phyloP scores from a whole-genome alignment of 2,797 vertebrate species.

The Holocentrus rufus region DNA sequence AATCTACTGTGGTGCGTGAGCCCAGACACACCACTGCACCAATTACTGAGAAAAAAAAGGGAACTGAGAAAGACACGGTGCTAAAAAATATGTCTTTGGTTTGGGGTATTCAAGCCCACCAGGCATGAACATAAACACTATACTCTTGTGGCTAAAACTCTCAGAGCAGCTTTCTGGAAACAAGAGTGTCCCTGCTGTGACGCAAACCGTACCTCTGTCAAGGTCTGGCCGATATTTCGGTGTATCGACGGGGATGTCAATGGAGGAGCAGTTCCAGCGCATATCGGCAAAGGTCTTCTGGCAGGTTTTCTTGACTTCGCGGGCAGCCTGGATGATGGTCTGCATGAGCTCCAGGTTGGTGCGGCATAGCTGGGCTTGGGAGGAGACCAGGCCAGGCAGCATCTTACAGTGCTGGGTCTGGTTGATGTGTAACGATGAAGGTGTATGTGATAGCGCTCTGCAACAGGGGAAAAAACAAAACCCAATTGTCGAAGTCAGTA shows the following conservation, averaged over 20 bases:
- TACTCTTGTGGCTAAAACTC: slow-evolving; percentile 39
- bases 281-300: slow-evolving; percentile 95
- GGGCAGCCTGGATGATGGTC: slow-evolving; percentile 91
- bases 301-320: slow-evolving; percentile 94
- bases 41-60: slow-evolving; percentile 55
- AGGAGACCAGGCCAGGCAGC: slow-evolving; percentile 92
- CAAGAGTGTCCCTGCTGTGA: neutral
- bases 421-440: slow-evolving; percentile 87
- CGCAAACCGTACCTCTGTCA: slow-evolving; percentile 88
- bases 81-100: slow-evolving; percentile 36
- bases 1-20: slow-evolving; percentile 48
- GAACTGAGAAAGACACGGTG: slow-evolving; percentile 40
- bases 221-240: slow-evolving; percentile 93
- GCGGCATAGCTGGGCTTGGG: slow-evolving; percentile 96
- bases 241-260: slow-evolving; percentile 85
- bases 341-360: slow-evolving; percentile 98
- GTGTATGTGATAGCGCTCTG: slow-evolving; percentile 91
- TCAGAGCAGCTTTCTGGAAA: slow-evolving; percentile 18
- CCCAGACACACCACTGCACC: slow-evolving; percentile 40
- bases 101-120: slow-evolving; percentile 50
- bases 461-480: slow-evolving; percentile 9
- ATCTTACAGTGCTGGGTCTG: slow-evolving; percentile 97
- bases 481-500: slow-evolving; percentile 21
- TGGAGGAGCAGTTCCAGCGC: slow-evolving; percentile 99
- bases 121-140: slow-evolving; percentile 30